A percentile compares a stretch with the other conserved stretches of the same genome.
These are phyloP conservation scores for Uria aalge DNA, from an alignment of 2,113 vertebrate genomes.

Conservation along the genomic window DNA sequence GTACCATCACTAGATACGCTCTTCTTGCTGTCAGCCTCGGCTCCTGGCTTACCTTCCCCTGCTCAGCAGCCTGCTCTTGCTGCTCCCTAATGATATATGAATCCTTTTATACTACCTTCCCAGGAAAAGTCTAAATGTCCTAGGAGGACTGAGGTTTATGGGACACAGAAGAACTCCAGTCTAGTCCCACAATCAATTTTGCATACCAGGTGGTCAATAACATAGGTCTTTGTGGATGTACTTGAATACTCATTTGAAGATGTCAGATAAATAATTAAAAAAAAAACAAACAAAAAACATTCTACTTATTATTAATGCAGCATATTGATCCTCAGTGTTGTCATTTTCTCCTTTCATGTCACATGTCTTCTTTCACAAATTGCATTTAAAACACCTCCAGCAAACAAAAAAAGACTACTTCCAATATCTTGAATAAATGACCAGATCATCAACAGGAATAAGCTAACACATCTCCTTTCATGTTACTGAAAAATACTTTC, in stretches of 20 bases:
- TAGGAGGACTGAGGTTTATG: neutral
- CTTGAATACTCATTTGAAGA: neutral
- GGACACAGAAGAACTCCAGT: neutral
- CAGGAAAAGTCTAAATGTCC: neutral
- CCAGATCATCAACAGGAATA: neutral
- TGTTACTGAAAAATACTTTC: neutral
- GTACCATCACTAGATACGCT: neutral
- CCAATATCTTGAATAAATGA: neutral
- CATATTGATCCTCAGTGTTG: neutral
- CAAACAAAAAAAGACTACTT: neutral
- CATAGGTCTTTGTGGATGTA: neutral
- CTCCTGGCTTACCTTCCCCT: neutral
- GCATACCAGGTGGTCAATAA: too few relatives aligned
- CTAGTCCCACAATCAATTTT: neutral
- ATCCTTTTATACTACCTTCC: neutral
- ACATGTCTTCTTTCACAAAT: neutral
- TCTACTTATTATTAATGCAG: neutral
- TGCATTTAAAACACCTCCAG: neutral
- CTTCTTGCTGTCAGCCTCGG: accelerated
- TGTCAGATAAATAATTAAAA: neutral
- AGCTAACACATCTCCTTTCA: neutral
- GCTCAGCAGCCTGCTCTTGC: neutral
- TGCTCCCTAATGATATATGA: neutral
- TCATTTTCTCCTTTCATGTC: neutral
- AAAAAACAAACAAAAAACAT: too few relatives aligned